Evolutionary conservation across 2,113 vertebrate genomes (phyloP).

Genomic region (Puma concolor): DNA sequence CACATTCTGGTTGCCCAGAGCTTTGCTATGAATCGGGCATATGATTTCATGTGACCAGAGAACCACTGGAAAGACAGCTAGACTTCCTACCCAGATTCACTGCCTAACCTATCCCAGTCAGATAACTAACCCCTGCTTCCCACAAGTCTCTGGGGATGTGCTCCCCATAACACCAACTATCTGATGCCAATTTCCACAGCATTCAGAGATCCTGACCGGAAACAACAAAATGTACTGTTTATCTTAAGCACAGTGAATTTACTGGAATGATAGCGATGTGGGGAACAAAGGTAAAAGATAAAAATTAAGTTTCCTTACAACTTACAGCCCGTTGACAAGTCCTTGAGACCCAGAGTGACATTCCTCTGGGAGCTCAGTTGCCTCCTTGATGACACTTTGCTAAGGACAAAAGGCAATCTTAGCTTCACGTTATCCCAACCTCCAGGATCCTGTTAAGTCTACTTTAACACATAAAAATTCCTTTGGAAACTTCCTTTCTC

Average conservation of each 20-base stretch:
- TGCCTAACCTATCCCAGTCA: neutral
- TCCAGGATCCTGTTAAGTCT: no score
- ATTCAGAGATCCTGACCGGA: neutral
- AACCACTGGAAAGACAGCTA: no score
- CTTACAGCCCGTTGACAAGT: no score
- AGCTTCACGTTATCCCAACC: no score
- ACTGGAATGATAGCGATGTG: neutral
- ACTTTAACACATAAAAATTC: no score
- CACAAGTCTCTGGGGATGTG: neutral
- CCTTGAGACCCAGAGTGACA: no score
- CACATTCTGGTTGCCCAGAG: neutral
- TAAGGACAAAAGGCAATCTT: no score
- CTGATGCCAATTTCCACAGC: neutral
- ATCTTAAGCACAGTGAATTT: neutral
- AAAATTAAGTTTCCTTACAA: no score
- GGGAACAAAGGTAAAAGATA: no score
- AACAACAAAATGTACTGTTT: neutral
- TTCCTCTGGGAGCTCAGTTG: no score
- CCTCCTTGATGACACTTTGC: no score
- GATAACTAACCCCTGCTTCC: neutral
- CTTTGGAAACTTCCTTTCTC: no score
- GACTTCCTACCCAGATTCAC: neutral
- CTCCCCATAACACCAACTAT: neutral
- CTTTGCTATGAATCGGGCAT: neutral
- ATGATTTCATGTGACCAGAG: neutral